phyloP scores from a whole-genome alignment of 1,140 invertebrate genomes.

The Pristionchus pacificus region DNA sequence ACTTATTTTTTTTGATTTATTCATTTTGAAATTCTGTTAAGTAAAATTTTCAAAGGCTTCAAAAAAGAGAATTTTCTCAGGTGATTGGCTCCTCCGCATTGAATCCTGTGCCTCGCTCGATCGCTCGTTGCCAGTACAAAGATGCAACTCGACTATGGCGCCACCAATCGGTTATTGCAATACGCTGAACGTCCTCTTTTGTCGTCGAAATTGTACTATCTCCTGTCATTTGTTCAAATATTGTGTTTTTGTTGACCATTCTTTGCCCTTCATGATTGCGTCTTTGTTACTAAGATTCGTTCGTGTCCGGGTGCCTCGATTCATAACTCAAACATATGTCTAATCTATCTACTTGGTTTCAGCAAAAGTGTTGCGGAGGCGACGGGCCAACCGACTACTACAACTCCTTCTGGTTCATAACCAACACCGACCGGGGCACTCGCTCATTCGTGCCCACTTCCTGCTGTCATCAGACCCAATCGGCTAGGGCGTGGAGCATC shows the following conservation, averaged over 20 bases:
- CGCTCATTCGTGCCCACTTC: constrained; percentile 48
- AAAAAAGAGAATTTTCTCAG: neutral
- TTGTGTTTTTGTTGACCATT: too few species aligned
- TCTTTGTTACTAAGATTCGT: too few species aligned
- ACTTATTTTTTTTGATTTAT: neutral
- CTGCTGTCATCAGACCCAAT: constrained; percentile 51
- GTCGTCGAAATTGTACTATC: too few species aligned
- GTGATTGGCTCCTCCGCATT: constrained; percentile 31
- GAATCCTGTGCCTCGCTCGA: constrained; percentile 30
- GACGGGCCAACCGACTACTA: constrained; percentile 47
- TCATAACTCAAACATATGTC: too few species aligned
- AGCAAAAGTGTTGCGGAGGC: constrained; percentile 56
- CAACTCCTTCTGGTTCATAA: constrained; percentile 54
- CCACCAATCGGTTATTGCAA: constrained; percentile 14
- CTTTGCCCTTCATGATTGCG: too few species aligned
- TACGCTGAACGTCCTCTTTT: neutral
- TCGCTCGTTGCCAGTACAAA: constrained; percentile 35
- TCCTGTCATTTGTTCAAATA: too few species aligned
- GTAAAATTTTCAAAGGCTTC: neutral
- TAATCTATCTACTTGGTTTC: too few species aligned
- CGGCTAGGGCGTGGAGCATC: constrained; percentile 48
- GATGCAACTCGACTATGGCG: constrained; percentile 36
- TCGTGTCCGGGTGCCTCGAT: too few species aligned
- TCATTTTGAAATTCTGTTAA: neutral
- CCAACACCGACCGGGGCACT: constrained; percentile 53